Conservation (phyloP, 2,888 invertebrate species). For the Linyphia triangularis region DNA sequence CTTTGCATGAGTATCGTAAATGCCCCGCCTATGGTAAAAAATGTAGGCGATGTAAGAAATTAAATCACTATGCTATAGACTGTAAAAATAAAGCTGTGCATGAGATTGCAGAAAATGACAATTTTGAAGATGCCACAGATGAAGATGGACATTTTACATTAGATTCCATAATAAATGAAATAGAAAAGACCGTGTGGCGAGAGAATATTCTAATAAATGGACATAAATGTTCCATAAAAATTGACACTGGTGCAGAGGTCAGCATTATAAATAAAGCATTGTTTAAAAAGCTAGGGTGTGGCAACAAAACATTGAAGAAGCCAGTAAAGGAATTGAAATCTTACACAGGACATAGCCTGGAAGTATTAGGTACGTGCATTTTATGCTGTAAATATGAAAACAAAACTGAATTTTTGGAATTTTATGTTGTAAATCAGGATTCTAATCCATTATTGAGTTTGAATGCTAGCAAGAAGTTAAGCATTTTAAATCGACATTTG, state of each 20-base stretch:
- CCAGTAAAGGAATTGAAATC: neutral
- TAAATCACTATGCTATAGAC: neutral
- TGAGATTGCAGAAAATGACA: neutral
- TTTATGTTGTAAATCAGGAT: neutral
- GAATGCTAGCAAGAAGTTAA: neutral
- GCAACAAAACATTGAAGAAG: neutral
- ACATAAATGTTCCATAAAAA: neutral
- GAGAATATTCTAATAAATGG: neutral
- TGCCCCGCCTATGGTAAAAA: neutral
- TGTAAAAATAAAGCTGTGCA: neutral
- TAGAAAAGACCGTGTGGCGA: neutral
- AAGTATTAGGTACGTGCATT: neutral
- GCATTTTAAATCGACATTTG: neutral
- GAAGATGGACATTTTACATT: neutral
- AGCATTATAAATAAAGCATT: neutral
- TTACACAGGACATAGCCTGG: neutral
- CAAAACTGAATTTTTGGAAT: neutral
- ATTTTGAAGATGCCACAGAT: no score
- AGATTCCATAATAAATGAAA: neutral
- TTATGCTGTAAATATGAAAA: neutral
- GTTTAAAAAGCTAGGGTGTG: neutral
- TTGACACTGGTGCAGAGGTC: neutral
- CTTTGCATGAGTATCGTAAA: neutral
- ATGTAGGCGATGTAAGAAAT: neutral
- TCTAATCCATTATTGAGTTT: neutral